A percentile compares a stretch with the other conserved stretches of the same genome.
Evolutionary conservation across 2,113 vertebrate genomes (phyloP).

Genomic region (Sus scrofa): T2T-Sscrofa CM000829.6:44193001-44193500

Average conservation of each 20-base stretch:
- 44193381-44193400: neutral
- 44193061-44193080: slow-evolving; percentile 1
- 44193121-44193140: slow-evolving; percentile 21
- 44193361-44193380: slow-evolving; percentile 1
- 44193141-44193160: neutral
- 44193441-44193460: neutral
- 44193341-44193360: neutral
- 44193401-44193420: neutral
- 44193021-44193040: slow-evolving; percentile 22
- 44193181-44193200: slow-evolving; percentile 32
- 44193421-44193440: neutral
- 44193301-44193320: slow-evolving; percentile 8
- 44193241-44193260: neutral
- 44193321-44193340: slow-evolving; percentile 2
- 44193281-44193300: neutral
- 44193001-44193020: slow-evolving; percentile 25
- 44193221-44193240: neutral
- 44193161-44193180: slow-evolving; percentile 36
- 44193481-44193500: neutral
- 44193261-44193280: neutral
- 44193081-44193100: slow-evolving; percentile 32
- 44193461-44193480: neutral
- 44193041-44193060: neutral
- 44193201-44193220: neutral
- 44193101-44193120: neutral